Evolutionary conservation across 2,113 vertebrate species (phyloP), one percentile per base, ranked within the genome.

Genomic region (Phocoena phocoena): DNA sequence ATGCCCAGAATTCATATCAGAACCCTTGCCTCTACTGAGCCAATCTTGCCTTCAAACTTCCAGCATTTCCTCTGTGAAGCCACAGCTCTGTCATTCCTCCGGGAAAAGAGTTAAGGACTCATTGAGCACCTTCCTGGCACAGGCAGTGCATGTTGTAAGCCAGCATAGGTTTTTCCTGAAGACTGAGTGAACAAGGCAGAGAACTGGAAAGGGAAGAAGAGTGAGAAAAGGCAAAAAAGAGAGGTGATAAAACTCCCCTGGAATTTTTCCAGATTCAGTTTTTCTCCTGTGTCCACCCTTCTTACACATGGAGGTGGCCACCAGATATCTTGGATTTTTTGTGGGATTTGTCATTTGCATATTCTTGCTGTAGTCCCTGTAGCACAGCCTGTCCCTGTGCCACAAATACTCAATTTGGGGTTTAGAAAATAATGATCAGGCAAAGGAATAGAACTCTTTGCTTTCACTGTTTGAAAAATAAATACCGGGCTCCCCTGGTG

Each of bases 351-450:
- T 84, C 68, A 23, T 55, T 73, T 76, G 26, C 25, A 18, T 68
- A 50, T 70, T 90, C 50, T 36, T 89, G 17, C 71, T 58, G 2
- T 71, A 17, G 1, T 86, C n/a, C 44, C 83, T 2, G 9, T 73
- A 83, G 15, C 47, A 62, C 11, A 1, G 14, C 50, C 87, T 88
- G 21, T 86, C 76, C 50, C 53, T 13, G 25, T 62, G 47, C 74
- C 21, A 62, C 38, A 25, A 33, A 47, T 87, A 67, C 55, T 89
- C 73, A 77, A 87, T 67, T 90, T 55, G 38, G 53, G 21, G 38
- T 87, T 87, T 68, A 36, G 63, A 90, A 97, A 94, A 87, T 93
- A 47, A 47, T 21, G 41, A 41, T 88, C 84, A 62, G 68, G 25
- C 55, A 90, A 71, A 95, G 53, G 4, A 86, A 38, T n/a, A 60